Conservation (phyloP, 1,140 invertebrate genomes). For the Nasonia longicornis region DNA sequence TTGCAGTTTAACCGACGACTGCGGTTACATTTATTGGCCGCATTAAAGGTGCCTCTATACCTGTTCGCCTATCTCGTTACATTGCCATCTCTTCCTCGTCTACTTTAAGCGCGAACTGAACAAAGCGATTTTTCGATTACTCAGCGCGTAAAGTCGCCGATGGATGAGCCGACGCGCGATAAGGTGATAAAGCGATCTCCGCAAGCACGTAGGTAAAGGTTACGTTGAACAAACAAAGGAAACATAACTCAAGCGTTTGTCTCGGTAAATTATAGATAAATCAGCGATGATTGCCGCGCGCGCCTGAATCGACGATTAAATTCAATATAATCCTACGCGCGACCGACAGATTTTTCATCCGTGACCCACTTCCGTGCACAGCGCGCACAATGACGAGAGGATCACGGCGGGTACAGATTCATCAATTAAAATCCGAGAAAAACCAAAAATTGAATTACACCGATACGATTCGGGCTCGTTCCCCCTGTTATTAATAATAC, state of each 20-base stretch:
- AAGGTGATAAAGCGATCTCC: not conserved
- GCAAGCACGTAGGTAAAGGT: not conserved
- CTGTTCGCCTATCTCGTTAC: not conserved
- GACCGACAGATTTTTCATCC: not conserved
- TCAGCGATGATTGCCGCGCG: not conserved
- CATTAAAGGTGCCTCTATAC: not conserved
- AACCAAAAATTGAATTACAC: slow-evolving; percentile 20
- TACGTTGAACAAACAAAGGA: not conserved
- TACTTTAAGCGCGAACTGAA: slow-evolving; percentile 15
- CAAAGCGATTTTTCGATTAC: not conserved
- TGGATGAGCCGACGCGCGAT: not conserved
- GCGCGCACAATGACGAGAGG: no score
- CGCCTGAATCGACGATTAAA: not conserved
- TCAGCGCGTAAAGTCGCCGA: no score
- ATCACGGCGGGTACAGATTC: no score
- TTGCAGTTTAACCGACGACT: slow-evolving; percentile 33
- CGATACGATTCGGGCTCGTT: not conserved
- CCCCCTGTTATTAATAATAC: slow-evolving; percentile 29
- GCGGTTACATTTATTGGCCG: slow-evolving; percentile 31
- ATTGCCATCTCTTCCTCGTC: not conserved
- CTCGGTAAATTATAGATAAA: not conserved
- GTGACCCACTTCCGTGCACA: not conserved
- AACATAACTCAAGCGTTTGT: not conserved
- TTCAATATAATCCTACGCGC: not conserved
- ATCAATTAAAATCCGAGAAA: slow-evolving; percentile 4